phyloP scores from a whole-genome alignment of 1,140 invertebrate genomes.

The Cecropterus lyciades region DNA sequence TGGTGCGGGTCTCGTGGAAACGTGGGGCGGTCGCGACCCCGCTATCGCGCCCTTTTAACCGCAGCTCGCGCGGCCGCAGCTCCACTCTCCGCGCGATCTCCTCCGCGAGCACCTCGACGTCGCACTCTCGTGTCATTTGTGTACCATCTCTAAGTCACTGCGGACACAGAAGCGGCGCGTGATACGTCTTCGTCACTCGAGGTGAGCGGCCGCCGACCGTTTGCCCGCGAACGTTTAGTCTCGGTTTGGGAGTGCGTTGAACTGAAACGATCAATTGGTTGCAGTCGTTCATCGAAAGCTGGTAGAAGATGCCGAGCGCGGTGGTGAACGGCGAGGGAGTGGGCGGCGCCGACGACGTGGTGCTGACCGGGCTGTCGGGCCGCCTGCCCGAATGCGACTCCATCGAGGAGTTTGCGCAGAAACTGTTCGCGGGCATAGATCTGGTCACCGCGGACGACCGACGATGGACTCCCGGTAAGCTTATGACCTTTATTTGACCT shows the following conservation, averaged over 20 bases:
- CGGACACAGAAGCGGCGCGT: constrained; percentile 7
- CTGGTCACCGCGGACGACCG: constrained; percentile 94
- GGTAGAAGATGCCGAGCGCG: constrained; percentile 58
- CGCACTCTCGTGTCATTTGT: constrained; percentile 10
- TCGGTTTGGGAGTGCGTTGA: constrained; percentile 10
- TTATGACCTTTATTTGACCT: neutral
- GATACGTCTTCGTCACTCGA: neutral
- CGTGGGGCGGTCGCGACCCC: constrained; percentile 67
- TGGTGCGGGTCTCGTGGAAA: constrained; percentile 53
- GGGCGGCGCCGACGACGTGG: constrained; percentile 88
- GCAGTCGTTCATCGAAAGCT: constrained; percentile 37
- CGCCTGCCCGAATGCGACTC: constrained; percentile 94
- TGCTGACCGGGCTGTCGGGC: constrained; percentile 95
- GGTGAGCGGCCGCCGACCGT: constrained; percentile 28
- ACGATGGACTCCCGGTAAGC: constrained; percentile 84
- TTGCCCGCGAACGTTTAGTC: constrained; percentile 1
- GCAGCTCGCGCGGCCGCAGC: constrained; percentile 42
- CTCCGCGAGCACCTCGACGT: constrained; percentile 44
- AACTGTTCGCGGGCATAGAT: constrained; percentile 92
- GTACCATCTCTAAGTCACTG: neutral
- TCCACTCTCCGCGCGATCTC: constrained; percentile 58
- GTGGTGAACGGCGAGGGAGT: constrained; percentile 54
- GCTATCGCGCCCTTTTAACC: constrained; percentile 73
- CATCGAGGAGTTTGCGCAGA: constrained; percentile 93
- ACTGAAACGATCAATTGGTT: constrained; percentile 36